Evolutionary conservation across 92 coral and sea anemone genomes (phyloP).

Genomic region (Paragorgia papillata): DNA sequence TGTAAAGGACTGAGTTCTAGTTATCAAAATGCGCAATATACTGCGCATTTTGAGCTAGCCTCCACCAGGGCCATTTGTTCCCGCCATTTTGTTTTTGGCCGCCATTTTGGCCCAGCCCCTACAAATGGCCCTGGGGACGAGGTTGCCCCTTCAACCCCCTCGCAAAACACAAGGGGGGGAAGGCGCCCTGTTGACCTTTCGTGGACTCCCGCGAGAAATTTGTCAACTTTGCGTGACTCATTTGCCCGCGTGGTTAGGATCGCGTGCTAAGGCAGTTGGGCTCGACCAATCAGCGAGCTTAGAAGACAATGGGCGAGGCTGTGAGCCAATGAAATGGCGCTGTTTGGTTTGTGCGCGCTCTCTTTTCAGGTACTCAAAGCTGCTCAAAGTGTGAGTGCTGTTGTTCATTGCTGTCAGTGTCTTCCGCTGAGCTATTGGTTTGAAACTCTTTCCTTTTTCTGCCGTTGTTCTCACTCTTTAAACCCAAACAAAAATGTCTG

Average conservation of each 20-base stretch:
- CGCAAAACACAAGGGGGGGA: no score
- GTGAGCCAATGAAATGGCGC: slow-evolving; percentile 27
- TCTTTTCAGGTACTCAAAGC: slow-evolving; percentile 34
- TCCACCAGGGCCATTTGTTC: no score
- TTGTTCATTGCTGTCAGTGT: slow-evolving; percentile 35
- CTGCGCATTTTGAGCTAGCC: no score
- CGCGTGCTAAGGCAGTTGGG: neutral
- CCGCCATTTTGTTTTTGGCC: no score
- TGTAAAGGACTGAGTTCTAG: no score
- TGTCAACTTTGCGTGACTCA: neutral
- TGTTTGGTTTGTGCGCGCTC: slow-evolving; percentile 37
- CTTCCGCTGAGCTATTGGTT: neutral
- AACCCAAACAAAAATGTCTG: slow-evolving; percentile 67
- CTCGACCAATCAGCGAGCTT: slow-evolving; percentile 20
- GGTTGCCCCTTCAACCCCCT: no score
- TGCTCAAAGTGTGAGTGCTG: slow-evolving; percentile 38
- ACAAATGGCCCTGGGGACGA: no score
- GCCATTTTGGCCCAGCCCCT: no score
- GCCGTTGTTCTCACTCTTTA: neutral
- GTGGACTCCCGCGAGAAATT: neutral
- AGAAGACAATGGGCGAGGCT: neutral
- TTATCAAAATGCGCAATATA: no score
- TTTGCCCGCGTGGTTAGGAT: neutral
- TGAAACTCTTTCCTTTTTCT: neutral
- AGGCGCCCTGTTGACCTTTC: no score